These are phyloP conservation scores for Trochalopteron elliotii DNA, from an alignment of 2,113 vertebrate species.

Conservation along the genomic window DNA sequence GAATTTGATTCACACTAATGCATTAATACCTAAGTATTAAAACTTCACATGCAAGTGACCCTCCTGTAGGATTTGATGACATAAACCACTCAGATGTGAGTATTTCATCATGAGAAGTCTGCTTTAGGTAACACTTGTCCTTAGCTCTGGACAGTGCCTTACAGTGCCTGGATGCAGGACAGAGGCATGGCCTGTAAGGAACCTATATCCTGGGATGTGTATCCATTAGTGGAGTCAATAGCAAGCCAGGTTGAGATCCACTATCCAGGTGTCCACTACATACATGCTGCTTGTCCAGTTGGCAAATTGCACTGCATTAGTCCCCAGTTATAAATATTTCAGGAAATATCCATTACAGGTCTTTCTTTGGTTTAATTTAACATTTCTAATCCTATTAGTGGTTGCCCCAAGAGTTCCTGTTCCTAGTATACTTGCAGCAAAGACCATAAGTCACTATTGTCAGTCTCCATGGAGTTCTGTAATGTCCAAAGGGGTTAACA, in stretches of 20 bases:
- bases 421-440: background rate
- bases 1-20: background rate
- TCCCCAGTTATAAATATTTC: background rate
- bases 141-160: background rate
- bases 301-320: background rate
- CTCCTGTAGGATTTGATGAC: background rate
- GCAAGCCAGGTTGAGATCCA: background rate
- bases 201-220: background rate
- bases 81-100: background rate
- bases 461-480: background rate
- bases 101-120: background rate
- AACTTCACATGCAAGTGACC: background rate
- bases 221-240: background rate
- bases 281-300: background rate
- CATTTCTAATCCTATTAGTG: background rate
- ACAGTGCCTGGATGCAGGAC: background rate
- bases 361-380: background rate
- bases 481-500: background rate
- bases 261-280: background rate
- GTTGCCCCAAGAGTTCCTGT: background rate
- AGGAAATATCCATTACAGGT: background rate
- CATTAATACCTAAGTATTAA: background rate
- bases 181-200: background rate
- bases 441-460: background rate
- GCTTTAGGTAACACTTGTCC: background rate